Conservation (phyloP, 2,888 invertebrate genomes). For the Drosophila nigricruria region DNA sequence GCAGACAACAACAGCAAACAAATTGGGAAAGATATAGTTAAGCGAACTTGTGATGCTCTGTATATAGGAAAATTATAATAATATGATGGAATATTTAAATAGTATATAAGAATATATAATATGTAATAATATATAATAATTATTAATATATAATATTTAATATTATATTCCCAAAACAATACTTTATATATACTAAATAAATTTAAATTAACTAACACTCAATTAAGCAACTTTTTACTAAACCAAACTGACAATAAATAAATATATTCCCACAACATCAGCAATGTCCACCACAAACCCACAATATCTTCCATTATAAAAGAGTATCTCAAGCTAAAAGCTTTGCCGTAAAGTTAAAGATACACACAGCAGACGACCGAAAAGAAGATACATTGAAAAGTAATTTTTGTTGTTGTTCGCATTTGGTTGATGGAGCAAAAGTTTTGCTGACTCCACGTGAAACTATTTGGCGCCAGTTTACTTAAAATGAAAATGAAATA, state of each 20-base stretch:
- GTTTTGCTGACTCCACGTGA: constrained; percentile 54
- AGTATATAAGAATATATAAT: neutral
- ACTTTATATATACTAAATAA: neutral
- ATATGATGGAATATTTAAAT: neutral
- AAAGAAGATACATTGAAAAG: constrained; percentile 52
- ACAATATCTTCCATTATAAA: neutral
- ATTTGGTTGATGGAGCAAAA: constrained; percentile 57
- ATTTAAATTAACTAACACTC: too few relatives aligned
- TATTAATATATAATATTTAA: neutral
- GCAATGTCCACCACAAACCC: neutral
- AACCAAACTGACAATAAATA: neutral
- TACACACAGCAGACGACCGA: constrained; percentile 16
- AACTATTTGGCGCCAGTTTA: constrained; percentile 66
- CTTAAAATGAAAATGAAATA: constrained; percentile 62
- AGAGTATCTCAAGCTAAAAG: constrained; percentile 30
- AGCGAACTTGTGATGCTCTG: constrained; percentile 19
- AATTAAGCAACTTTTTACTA: neutral
- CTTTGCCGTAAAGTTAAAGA: constrained; percentile 35
- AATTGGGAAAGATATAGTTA: neutral
- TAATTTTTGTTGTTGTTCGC: constrained; percentile 30
- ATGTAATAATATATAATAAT: neutral
- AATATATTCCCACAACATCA: neutral
- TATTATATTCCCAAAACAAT: too few relatives aligned
- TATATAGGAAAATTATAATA: neutral
- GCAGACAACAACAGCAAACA: constrained; percentile 14